Conservation (phyloP, 2,113 vertebrate genomes). For the Bagarius yarrelli region DNA sequence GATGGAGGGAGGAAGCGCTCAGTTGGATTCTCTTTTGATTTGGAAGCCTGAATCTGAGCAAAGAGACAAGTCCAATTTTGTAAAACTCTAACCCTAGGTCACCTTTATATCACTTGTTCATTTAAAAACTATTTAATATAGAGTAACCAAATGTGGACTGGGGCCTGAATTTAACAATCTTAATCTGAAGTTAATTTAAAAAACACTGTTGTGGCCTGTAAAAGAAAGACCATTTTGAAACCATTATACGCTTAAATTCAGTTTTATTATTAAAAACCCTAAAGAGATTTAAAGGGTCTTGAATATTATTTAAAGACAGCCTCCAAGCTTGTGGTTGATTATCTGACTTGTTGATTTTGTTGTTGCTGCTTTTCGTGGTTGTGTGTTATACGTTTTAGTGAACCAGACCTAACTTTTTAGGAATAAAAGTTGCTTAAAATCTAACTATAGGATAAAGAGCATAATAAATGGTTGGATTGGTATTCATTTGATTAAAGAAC, state of each 20-base stretch:
- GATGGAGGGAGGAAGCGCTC: constrained; percentile 40
- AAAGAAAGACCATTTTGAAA: constrained; percentile 41
- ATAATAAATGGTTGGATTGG: background rate
- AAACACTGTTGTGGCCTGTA: constrained; percentile 57
- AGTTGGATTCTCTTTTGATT: constrained; percentile 56
- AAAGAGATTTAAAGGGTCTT: constrained; percentile 41
- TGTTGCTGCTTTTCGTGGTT: background rate
- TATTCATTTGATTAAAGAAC: constrained; percentile 8
- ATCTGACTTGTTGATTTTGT: constrained; percentile 8
- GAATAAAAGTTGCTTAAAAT: background rate
- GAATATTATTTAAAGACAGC: constrained; percentile 35
- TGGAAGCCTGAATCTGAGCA: constrained; percentile 2
- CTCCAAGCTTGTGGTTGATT: constrained; percentile 24
- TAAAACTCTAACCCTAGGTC: constrained; percentile 19
- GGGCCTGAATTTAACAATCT: constrained; percentile 25
- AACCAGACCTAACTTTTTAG: background rate
- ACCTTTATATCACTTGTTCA: constrained; percentile 4
- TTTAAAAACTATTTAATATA: constrained; percentile 10
- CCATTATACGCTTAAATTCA: constrained; percentile 26
- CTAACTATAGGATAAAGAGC: constrained; percentile 5
- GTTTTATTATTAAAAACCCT: constrained; percentile 47
- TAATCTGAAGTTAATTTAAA: too few relatives aligned
- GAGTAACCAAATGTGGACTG: constrained; percentile 38
- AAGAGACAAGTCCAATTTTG: constrained; percentile 4
- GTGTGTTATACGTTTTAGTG: background rate